Evolutionary conservation across 2,888 invertebrate genomes (phyloP).

Genomic region (Rambutsinella grinnellia): DNA sequence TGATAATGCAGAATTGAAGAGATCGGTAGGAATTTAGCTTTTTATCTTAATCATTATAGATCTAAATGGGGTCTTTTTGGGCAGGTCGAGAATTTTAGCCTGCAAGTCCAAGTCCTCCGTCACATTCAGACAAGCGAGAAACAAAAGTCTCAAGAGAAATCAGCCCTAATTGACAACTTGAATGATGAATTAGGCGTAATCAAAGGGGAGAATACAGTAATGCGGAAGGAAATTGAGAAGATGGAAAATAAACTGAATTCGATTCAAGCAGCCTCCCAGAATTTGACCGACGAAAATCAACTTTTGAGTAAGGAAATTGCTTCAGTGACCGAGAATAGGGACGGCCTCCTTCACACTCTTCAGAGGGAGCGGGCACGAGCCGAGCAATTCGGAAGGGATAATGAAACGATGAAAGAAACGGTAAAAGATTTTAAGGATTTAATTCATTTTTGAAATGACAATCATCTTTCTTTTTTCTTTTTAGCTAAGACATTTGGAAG

Average conservation of each 20-base stretch:
- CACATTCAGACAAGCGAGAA: slow-evolving; percentile 55
- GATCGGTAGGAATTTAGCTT: slow-evolving; percentile 55
- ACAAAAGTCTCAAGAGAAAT: slow-evolving; percentile 46
- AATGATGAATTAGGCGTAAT: slow-evolving; percentile 31
- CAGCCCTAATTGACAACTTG: slow-evolving; percentile 32
- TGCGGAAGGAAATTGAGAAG: slow-evolving; percentile 49
- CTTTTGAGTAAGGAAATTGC: slow-evolving; percentile 23
- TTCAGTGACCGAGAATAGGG: slow-evolving; percentile 26
- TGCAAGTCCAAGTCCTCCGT: slow-evolving; percentile 59
- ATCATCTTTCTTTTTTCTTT: neutral
- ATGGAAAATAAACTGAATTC: slow-evolving; percentile 56
- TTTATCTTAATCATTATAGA: too few relatives aligned
- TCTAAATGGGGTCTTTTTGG: too few relatives aligned
- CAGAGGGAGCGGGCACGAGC: slow-evolving; percentile 41
- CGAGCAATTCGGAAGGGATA: slow-evolving; percentile 13
- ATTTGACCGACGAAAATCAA: slow-evolving; percentile 42
- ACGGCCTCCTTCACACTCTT: slow-evolving; percentile 22
- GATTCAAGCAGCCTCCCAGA: slow-evolving; percentile 45
- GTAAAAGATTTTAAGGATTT: slow-evolving; percentile 2
- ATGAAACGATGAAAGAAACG: slow-evolving; percentile 17
- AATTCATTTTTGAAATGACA: neutral
- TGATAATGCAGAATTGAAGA: slow-evolving; percentile 50
- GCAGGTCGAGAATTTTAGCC: slow-evolving; percentile 56
- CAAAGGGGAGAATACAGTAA: slow-evolving; percentile 37
- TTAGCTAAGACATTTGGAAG: slow-evolving; percentile 7